A percentile compares a stretch with the other conserved stretches of the same genome.
Evolutionary conservation across 2,888 invertebrate genomes (phyloP).

Genomic region (Steinernema hermaphroditum): DNA sequence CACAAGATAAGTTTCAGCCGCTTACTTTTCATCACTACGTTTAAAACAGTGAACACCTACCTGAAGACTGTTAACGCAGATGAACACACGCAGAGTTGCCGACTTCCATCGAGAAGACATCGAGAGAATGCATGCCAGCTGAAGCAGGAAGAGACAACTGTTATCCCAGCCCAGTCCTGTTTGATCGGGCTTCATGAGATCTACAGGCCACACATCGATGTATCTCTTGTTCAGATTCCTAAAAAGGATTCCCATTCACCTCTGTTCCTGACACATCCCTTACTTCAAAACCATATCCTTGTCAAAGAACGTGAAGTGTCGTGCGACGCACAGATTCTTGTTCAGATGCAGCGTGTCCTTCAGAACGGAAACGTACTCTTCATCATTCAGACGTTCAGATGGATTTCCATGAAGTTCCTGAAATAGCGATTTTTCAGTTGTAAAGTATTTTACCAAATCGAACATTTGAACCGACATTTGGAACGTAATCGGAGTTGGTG

Average conservation of each 20-base stretch:
- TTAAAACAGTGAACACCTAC: too few relatives aligned
- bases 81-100: conserved; percentile 77
- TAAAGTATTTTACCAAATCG: not conserved
- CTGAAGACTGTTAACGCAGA: conserved; percentile 74
- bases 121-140: conserved; percentile 82
- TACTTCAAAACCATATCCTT: conserved; percentile 70
- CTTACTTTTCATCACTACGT: too few relatives aligned
- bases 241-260: not conserved
- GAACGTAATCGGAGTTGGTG: conserved; percentile 48
- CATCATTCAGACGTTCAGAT: conserved; percentile 45
- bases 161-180: conserved; percentile 80
- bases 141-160: conserved; percentile 86
- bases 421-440: conserved; percentile 16
- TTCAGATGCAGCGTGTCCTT: conserved; percentile 85
- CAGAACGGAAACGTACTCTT: conserved; percentile 82
- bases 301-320: conserved; percentile 84
- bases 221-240: conserved; percentile 66
- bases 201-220: conserved; percentile 97
- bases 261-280: not conserved
- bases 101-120: conserved; percentile 82
- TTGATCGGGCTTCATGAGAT: conserved; percentile 79
- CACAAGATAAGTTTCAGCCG: not conserved
- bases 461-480: conserved; percentile 35
- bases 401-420: conserved; percentile 53
- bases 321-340: conserved; percentile 89